Conservation (phyloP, 2,888 invertebrate species). For the Mythimna ferrago region DNA sequence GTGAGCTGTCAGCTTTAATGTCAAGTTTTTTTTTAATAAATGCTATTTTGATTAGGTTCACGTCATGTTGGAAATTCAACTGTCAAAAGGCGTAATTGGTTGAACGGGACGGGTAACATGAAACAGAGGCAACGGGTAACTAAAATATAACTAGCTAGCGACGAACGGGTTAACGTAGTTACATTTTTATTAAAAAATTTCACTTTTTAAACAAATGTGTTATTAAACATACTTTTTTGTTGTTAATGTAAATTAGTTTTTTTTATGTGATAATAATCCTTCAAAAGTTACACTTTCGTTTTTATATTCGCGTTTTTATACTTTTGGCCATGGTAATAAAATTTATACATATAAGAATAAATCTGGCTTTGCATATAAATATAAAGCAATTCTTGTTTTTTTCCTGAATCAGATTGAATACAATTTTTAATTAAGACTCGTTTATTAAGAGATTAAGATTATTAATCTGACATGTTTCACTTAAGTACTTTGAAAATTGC, state of each 20-base stretch:
- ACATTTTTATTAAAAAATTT: slow-evolving; percentile 47
- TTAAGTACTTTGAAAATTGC: slow-evolving; percentile 26
- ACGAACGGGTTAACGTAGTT: slow-evolving; percentile 36
- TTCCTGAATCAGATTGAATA: slow-evolving; percentile 39
- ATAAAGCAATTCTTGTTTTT: slow-evolving; percentile 29
- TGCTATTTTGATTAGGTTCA: slow-evolving; percentile 92
- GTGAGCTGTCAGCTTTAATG: slow-evolving; percentile 90
- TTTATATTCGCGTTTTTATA: slow-evolving; percentile 47
- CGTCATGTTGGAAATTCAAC: slow-evolving; percentile 91
- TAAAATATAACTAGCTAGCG: slow-evolving; percentile 53
- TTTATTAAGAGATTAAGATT: slow-evolving; percentile 52
- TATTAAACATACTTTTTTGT: slow-evolving; percentile 40
- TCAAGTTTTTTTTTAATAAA: slow-evolving; percentile 89
- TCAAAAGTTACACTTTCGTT: slow-evolving; percentile 57
- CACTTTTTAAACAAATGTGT: slow-evolving; percentile 44
- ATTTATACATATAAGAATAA: slow-evolving; percentile 31
- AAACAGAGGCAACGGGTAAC: slow-evolving; percentile 71
- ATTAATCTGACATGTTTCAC: slow-evolving; percentile 45
- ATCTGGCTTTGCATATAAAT: slow-evolving; percentile 46
- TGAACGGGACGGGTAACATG: slow-evolving; percentile 80
- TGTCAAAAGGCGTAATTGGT: slow-evolving; percentile 91
- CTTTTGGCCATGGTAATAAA: slow-evolving; percentile 41
- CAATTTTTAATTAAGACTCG: slow-evolving; percentile 53
- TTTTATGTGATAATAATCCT: slow-evolving; percentile 52
- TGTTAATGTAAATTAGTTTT: slow-evolving; percentile 29